Base-by-base conservation (phyloP, 2,113 vertebrate genomes). In the Notarius lentiginosus region DNA sequence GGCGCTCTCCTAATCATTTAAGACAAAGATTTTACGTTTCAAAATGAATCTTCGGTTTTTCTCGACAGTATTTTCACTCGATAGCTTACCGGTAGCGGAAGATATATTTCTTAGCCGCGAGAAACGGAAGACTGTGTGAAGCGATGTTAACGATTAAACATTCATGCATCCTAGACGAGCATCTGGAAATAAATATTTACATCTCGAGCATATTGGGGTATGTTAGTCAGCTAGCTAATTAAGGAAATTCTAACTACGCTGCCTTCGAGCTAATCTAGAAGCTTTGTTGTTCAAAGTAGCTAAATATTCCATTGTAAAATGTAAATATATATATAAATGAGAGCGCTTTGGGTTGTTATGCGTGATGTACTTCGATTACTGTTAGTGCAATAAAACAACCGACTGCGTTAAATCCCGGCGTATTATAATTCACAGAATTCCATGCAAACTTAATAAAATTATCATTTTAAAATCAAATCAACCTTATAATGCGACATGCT, bases 181-280 rank as follows among this genome's bases (percentile, higher is more conserved):
- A 81, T 81, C 24, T 11, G 12, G 12, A 81, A 81, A 61, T 20
- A 81, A 81, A 81, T 81, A 81, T 81, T 81, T 81, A 81, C 79
- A 81, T 61, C 30, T 61, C 20, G 2, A 81, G 56, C 79, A 81
- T 81, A 81, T 81, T 18, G 20, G 79, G 30, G 10, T 22, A 61
- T 12, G 56, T 41, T 81, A 81, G 30, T 41, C 56, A 7, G 56
- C 30, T 61, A 61, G 79, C 79, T 81, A 61, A 41, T 61, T 81
- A 81, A 61, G 30, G 79, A 81, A 81, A 61, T 12, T 20, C 56
- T 61, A 81, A 47, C 79, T 41, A 61, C 24, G 17, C n/a, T 61
- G 61, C 61, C 79, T 60, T 22, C 4, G 1, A 58, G 53, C 53
- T 80, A 61, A 60, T 80, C 27, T 22, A 47, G 56, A 81, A 14